These are phyloP conservation scores for Rhagologus leucostigma DNA, from an alignment of 2,113 vertebrate genomes.

Conservation along the genomic window DNA sequence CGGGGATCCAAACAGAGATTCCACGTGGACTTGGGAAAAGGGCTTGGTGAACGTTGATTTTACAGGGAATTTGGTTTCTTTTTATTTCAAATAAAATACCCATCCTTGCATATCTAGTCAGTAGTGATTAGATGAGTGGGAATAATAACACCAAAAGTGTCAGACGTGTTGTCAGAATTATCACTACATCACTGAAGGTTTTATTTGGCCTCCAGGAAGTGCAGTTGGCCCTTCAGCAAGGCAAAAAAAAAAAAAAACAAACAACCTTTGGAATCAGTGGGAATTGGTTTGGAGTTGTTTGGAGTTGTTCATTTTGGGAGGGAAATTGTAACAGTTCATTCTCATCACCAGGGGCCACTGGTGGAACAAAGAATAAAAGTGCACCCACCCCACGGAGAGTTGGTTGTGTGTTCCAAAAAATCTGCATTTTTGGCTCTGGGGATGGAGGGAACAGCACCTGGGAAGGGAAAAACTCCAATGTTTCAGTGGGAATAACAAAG, in stretches of 20 bases:
- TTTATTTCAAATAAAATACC: background rate
- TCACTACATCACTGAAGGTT: background rate
- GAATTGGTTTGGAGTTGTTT: background rate
- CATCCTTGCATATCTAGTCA: background rate
- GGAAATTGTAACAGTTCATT: background rate
- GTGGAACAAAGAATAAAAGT: constrained; percentile 3
- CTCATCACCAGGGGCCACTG: constrained; percentile 7
- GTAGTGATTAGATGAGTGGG: background rate
- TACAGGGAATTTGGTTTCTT: background rate
- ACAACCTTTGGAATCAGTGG: background rate
- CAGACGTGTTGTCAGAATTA: background rate
- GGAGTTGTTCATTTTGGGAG: background rate
- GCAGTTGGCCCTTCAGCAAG: background rate
- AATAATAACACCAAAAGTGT: background rate
- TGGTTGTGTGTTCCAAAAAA: background rate
- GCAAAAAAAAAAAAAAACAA: background rate
- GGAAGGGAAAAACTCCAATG: background rate
- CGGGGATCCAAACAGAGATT: background rate
- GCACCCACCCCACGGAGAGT: background rate
- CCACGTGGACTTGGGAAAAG: background rate
- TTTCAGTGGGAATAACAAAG: background rate
- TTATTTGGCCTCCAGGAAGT: background rate
- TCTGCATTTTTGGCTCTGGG: background rate
- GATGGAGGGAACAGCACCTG: background rate
- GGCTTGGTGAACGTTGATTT: background rate